These are phyloP conservation scores for Ditylenchus dipsaci DNA, from an alignment of 1,140 invertebrate genomes.

Conservation along the genomic window DNA sequence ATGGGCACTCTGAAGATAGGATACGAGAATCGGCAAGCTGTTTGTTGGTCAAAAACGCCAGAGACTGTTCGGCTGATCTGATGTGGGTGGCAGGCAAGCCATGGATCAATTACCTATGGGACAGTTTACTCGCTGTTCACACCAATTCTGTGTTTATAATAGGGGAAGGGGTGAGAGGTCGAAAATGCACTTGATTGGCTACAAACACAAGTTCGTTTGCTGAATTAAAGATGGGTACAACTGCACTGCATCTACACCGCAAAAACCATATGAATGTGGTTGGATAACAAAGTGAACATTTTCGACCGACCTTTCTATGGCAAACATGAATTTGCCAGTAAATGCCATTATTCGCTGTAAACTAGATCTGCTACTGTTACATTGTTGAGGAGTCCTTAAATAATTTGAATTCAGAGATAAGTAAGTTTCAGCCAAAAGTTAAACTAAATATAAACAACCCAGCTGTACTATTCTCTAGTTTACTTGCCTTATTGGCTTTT, in stretches of 20 bases:
- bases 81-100: slow-evolving; percentile 29
- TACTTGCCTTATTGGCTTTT: background rate
- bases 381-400: no score
- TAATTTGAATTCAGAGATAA: no score
- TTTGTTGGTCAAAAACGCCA: slow-evolving; percentile 18
- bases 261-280: no score
- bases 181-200: background rate
- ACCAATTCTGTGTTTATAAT: background rate
- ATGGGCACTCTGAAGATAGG: slow-evolving; percentile 25
- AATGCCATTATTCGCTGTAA: no score
- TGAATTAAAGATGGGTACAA: no score
- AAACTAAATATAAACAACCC: background rate
- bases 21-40: slow-evolving; percentile 26
- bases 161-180: background rate
- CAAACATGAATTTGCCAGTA: no score
- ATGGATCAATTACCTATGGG: slow-evolving; percentile 23
- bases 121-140: background rate
- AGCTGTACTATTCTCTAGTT: background rate
- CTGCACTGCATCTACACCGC: no score
- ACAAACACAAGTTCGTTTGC: no score
- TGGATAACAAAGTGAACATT: no score
- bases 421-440: no score
- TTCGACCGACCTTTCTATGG: no score
- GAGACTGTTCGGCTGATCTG: slow-evolving; percentile 29
- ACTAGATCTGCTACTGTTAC: no score